A percentile compares a stretch with the other conserved stretches of the same genome.
phyloP scores from a whole-genome alignment of 2,797 vertebrate genomes.

The Luscinia luscinia region DNA sequence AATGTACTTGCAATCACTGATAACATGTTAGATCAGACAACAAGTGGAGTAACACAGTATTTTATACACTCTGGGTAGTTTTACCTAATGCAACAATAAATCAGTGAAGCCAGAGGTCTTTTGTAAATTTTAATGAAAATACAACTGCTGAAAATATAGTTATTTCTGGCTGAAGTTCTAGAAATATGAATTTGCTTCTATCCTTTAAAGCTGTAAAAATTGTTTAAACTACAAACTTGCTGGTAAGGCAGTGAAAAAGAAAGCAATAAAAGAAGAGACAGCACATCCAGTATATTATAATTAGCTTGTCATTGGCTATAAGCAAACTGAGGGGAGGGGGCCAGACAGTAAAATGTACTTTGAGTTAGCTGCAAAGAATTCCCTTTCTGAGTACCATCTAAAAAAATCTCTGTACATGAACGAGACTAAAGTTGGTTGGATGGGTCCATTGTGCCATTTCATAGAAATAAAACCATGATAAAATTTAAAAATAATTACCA shows the following conservation, averaged over 20 bases:
- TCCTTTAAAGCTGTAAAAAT: neutral
- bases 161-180: neutral
- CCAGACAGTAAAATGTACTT: neutral
- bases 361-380: neutral
- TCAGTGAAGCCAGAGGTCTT: constrained; percentile 65
- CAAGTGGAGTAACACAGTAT: constrained; percentile 56
- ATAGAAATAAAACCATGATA: neutral
- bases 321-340: neutral
- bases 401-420: neutral
- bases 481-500: neutral
- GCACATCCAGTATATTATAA: neutral
- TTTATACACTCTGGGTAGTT: constrained; percentile 70
- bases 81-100: constrained; percentile 74
- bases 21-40: constrained; percentile 71
- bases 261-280: neutral
- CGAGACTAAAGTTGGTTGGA: neutral
- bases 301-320: neutral
- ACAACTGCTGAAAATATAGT: neutral
- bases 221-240: constrained; percentile 9
- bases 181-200: constrained; percentile 4
- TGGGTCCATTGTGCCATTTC: neutral
- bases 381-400: neutral
- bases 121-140: constrained; percentile 66
- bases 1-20: constrained; percentile 77
- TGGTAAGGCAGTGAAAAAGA: neutral